A percentile compares a stretch with the other conserved stretches of the same genome.
phyloP scores from a whole-genome alignment of 1,140 invertebrate genomes.

The Propsilocerus akamusi region DNA sequence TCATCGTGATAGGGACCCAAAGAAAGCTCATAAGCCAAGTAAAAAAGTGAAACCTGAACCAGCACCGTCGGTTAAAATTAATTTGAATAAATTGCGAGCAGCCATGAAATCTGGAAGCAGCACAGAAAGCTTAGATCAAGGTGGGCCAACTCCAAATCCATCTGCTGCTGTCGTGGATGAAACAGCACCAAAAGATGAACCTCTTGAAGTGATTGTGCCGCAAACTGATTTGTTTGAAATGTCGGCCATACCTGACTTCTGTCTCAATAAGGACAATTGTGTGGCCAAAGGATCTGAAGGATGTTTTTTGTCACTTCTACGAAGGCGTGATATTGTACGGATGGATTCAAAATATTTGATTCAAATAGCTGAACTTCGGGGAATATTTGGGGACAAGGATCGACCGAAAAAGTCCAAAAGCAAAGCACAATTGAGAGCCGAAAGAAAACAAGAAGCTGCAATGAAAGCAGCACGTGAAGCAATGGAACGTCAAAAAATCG shows the following conservation, averaged over 20 bases:
- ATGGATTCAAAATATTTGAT: constrained; percentile 65
- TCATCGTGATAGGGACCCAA: constrained; percentile 7
- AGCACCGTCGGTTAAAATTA: neutral
- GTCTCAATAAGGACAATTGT: constrained; percentile 27
- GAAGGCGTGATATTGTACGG: constrained; percentile 48
- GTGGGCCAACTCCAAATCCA: too few species aligned
- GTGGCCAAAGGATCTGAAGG: constrained; percentile 31
- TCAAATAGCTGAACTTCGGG: constrained; percentile 52
- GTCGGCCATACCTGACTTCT: constrained; percentile 31
- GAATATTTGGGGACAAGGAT: constrained; percentile 40
- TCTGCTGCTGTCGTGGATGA: neutral
- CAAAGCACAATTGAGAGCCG: constrained; percentile 13
- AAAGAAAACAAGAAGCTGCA: constrained; percentile 11
- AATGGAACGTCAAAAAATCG: constrained; percentile 10
- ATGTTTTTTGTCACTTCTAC: constrained; percentile 48
- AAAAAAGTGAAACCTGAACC: constrained; percentile 8
- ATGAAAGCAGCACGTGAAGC: constrained; percentile 8
- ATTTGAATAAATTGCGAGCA: neutral
- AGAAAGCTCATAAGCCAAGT: constrained; percentile 8
- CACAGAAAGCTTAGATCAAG: neutral
- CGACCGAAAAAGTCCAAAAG: constrained; percentile 12
- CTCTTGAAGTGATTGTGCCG: constrained; percentile 25
- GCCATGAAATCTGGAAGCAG: neutral
- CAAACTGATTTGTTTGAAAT: constrained; percentile 51
- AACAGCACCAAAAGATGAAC: neutral